These are phyloP conservation scores for Rhimphoctona megacephalus DNA, from an alignment of 2,888 invertebrate genomes.

Conservation along the genomic window DNA sequence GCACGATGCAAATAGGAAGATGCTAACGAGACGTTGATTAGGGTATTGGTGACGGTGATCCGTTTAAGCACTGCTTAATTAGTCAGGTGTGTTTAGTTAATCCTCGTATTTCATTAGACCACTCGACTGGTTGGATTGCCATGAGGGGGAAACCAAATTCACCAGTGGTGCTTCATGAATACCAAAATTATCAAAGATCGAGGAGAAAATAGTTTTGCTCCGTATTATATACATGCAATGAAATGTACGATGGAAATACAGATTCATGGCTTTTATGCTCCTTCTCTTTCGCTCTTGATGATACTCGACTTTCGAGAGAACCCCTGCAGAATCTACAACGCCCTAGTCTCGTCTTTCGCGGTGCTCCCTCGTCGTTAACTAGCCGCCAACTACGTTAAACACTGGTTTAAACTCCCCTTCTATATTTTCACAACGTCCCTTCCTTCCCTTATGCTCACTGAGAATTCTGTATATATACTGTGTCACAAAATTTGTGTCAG, in stretches of 20 bases:
- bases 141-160: constrained; percentile 74
- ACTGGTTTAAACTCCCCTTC: constrained; percentile 80
- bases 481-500: neutral
- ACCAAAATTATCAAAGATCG: constrained; percentile 27
- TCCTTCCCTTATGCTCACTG: constrained; percentile 47
- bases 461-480: constrained; percentile 27
- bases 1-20: constrained; percentile 78
- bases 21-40: constrained; percentile 82
- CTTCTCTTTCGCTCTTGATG: constrained; percentile 1
- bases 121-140: constrained; percentile 60
- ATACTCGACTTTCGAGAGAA: constrained; percentile 70
- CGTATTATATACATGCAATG: constrained; percentile 37
- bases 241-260: constrained; percentile 34
- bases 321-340: constrained; percentile 72
- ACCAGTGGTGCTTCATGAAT: constrained; percentile 67
- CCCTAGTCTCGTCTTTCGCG: constrained; percentile 62
- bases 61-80: constrained; percentile 82
- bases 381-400: constrained; percentile 82
- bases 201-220: constrained; percentile 29
- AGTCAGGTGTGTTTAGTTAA: constrained; percentile 82
- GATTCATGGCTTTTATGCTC: constrained; percentile 15
- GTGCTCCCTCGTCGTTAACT: constrained; percentile 77
- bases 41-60: constrained; percentile 82
- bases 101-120: constrained; percentile 80
- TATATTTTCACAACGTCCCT: constrained; percentile 69